Percentiles rank a stretch among this genome's conserved stretches.
Conservation (phyloP, 2,797 vertebrate species). For the Ataeniobius toweri region DNA sequence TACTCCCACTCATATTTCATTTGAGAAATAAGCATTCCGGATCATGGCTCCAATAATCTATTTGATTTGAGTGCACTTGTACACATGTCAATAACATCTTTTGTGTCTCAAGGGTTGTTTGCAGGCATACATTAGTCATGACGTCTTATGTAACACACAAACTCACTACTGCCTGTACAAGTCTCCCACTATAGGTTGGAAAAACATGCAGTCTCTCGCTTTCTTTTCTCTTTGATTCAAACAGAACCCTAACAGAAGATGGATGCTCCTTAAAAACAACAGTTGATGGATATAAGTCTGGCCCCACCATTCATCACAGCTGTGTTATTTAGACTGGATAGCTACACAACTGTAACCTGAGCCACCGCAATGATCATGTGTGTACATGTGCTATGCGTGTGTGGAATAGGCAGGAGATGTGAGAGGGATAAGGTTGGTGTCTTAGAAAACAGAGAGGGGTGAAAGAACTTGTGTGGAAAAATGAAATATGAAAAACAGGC, state of each 20-base stretch:
- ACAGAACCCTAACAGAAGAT: slow-evolving; percentile 75
- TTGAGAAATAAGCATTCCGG: slow-evolving; percentile 52
- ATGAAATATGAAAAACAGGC: neutral
- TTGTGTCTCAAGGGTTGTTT: slow-evolving; percentile 42
- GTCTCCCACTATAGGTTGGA: slow-evolving; percentile 48
- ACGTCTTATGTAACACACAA: slow-evolving; percentile 47
- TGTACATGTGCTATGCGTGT: slow-evolving; percentile 37
- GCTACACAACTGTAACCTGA: slow-evolving; percentile 98
- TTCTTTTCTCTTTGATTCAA: slow-evolving; percentile 59
- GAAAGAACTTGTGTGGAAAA: neutral
- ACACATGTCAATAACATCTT: slow-evolving; percentile 59
- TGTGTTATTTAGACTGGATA: slow-evolving; percentile 99
- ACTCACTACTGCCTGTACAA: slow-evolving; percentile 17
- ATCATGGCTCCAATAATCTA: slow-evolving; percentile 54
- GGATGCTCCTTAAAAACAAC: slow-evolving; percentile 76
- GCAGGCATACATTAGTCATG: slow-evolving; percentile 58
- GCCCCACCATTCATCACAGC: slow-evolving; percentile 97
- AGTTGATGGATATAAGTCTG: slow-evolving; percentile 96
- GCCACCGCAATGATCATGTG: slow-evolving; percentile 58
- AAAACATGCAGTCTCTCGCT: slow-evolving; percentile 36
- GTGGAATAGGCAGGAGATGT: slow-evolving; percentile 45
- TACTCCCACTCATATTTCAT: slow-evolving; percentile 53
- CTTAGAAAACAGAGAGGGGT: slow-evolving; percentile 23
- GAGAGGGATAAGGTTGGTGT: slow-evolving; percentile 19
- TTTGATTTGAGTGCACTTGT: slow-evolving; percentile 24